Base-by-base conservation (phyloP, 2,888 invertebrate species). In the Emmelina monodactyla region DNA sequence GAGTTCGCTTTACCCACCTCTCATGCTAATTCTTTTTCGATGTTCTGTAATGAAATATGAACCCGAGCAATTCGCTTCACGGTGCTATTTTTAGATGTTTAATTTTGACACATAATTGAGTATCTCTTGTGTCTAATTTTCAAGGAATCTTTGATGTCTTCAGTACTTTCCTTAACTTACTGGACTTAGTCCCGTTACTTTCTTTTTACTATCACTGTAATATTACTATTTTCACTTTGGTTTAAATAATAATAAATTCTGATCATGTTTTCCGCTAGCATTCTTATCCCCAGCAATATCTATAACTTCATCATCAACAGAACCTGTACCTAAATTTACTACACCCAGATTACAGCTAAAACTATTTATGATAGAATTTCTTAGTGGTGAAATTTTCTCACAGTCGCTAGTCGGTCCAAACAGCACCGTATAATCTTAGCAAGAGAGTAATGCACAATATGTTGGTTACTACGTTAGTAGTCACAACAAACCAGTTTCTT, bases 381-480 rank as follows among this genome's bases (percentile, higher is more conserved):
- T 51, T 61, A 54, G 56, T 61, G 66, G 72, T 68, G 75, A 75
- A 73, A 73, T 73, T 70, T 75, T 73, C 75, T 71, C 73, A 75
- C 66, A 66, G 63, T 55, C 58, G 49, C 53, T 39, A 42, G 37
- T 50, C 54, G 56, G n/a, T n/a, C n/a, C n/a, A n/a, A n/a, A n/a
- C 53, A 56, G 57, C 53, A 58, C 61, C 49, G 55, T 64, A 62
- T 66, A 69, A 71, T 67, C 66, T 67, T 59, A 58, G 65, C 57
- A 55, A 53, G 59, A 56, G 56, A 60, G 67, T 69, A 68, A 67
- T 62, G 65, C 63, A 67, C 66, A 64, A 59, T 62, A 57, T 55
- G 62, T 73, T 75, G 71, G 75, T 75, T 69, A 73, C 68, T 75
- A 66, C 70, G 68, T 55, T 71, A 70, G 68, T 71, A 73, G 73